Conservation (phyloP, 1,140 invertebrate genomes). For the Maconellicoccus hirsutus region DNA sequence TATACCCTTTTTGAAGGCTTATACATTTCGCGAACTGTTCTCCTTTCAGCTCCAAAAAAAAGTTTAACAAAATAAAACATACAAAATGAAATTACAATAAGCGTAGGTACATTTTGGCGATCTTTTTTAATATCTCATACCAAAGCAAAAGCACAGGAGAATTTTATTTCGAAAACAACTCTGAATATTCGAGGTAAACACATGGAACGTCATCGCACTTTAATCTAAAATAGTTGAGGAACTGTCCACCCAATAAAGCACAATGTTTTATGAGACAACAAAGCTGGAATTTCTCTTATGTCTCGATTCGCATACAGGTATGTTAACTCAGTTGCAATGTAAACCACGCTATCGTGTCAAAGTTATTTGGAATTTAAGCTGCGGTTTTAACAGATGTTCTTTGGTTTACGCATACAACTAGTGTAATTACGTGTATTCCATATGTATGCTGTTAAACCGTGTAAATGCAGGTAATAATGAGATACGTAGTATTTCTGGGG, state of each 20-base stretch:
- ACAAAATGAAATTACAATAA: no score
- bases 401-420: not conserved
- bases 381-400: not conserved
- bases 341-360: not conserved
- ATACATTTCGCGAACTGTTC: no score
- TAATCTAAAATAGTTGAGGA: not conserved
- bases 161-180: no score
- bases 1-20: no score
- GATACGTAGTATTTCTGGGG: no score
- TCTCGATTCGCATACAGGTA: not conserved
- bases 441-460: no score
- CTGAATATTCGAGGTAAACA: not conserved
- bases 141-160: no score
- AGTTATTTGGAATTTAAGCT: not conserved
- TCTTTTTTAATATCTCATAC: no score
- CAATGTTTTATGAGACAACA: not conserved
- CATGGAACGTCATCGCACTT: not conserved
- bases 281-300: not conserved
- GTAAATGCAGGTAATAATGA: no score
- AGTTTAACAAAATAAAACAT: no score
- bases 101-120: no score
- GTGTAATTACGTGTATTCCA: not conserved
- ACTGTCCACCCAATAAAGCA: not conserved
- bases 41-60: no score
- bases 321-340: not conserved